Evolutionary conservation across 2,113 vertebrate genomes (phyloP).

Genomic region (Furnarius figulus): DNA sequence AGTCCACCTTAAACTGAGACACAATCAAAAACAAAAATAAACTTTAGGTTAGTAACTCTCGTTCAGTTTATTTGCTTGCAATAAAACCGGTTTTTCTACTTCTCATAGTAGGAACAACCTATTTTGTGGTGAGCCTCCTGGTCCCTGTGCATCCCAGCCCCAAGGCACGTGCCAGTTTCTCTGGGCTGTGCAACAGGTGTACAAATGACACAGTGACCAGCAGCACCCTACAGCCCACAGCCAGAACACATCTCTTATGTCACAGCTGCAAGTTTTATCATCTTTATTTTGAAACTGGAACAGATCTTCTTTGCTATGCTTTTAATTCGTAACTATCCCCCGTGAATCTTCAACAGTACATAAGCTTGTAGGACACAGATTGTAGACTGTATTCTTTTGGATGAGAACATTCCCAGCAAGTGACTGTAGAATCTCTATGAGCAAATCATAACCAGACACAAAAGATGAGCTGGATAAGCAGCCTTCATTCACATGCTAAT

Average conservation of each 20-base stretch:
- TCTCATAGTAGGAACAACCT: background rate
- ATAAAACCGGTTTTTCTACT: too few species aligned
- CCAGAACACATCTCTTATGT: background rate
- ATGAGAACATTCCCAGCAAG: background rate
- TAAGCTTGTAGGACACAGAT: background rate
- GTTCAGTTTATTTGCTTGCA: too few species aligned
- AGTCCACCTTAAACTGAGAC: too few species aligned
- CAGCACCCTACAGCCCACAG: background rate
- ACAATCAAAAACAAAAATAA: too few species aligned
- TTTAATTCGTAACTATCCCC: background rate
- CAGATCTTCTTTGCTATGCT: background rate
- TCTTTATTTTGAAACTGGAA: background rate
- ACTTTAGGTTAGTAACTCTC: too few species aligned
- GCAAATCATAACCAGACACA: background rate
- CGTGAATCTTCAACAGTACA: background rate
- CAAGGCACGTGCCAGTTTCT: background rate
- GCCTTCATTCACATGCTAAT: background rate
- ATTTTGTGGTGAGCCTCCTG: fast-evolving
- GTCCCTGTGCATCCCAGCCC: background rate
- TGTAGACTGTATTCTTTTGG: background rate
- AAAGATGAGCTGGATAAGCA: background rate
- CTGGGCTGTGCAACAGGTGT: background rate
- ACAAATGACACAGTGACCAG: background rate
- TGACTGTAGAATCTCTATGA: background rate
- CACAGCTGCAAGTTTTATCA: background rate